A percentile compares a stretch with the other conserved stretches of the same genome.
phyloP scores from a whole-genome alignment of 2,888 invertebrate genomes.

The Choristoneura rosaceana region DNA sequence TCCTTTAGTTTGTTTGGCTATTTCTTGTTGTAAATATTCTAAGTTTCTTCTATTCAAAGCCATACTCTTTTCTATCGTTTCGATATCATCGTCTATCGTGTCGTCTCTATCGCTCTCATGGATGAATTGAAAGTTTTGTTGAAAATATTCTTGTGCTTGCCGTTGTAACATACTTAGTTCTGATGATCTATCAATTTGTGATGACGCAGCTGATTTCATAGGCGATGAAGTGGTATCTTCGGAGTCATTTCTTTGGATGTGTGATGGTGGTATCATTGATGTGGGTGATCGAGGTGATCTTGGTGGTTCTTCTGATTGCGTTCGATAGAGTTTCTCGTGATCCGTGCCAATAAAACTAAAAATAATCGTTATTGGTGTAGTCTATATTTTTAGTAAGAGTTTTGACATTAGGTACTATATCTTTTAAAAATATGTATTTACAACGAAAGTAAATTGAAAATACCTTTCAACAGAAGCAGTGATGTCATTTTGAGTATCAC shows the following conservation, averaged over 20 bases:
- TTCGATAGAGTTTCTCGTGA: slow-evolving; percentile 92
- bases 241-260: slow-evolving; percentile 72
- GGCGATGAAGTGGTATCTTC: slow-evolving; percentile 78
- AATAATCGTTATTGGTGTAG: slow-evolving; percentile 19
- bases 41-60: slow-evolving; percentile 80
- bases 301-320: slow-evolving; percentile 94
- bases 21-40: slow-evolving; percentile 83
- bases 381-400: too few relatives aligned
- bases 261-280: slow-evolving; percentile 74
- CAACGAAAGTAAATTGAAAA: neutral
- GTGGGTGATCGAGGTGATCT: slow-evolving; percentile 89
- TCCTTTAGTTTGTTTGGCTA: slow-evolving; percentile 77
- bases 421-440: too few relatives aligned
- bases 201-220: slow-evolving; percentile 73
- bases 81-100: slow-evolving; percentile 81
- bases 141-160: slow-evolving; percentile 82
- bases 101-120: slow-evolving; percentile 83
- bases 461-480: slow-evolving; percentile 72
- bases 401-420: too few relatives aligned
- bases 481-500: slow-evolving; percentile 66
- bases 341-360: slow-evolving; percentile 79
- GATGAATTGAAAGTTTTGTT: slow-evolving; percentile 83
- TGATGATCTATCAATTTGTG: slow-evolving; percentile 77
- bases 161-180: slow-evolving; percentile 74
- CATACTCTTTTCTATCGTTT: slow-evolving; percentile 83